These are phyloP conservation scores for Nannobrachium achirus DNA, from an alignment of 2,113 vertebrate genomes.

Conservation along the genomic window DNA sequence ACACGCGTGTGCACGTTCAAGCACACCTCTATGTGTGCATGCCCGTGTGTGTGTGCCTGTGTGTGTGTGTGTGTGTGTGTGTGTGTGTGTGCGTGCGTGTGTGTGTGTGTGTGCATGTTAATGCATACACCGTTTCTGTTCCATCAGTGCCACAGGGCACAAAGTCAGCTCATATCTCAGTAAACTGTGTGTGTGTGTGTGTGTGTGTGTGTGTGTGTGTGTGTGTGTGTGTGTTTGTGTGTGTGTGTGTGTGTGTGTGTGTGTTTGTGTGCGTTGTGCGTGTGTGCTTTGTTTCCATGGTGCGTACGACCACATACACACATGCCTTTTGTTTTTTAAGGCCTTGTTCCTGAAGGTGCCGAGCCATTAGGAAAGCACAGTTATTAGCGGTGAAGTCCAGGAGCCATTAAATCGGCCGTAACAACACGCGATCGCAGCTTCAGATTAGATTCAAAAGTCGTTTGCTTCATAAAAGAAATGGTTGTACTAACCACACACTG, in stretches of 20 bases:
- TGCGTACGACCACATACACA: slow-evolving; percentile 1
- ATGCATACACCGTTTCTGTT: slow-evolving; percentile 10
- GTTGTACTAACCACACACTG: slow-evolving; percentile 7
- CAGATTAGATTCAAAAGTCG: slow-evolving; percentile 24
- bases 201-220: not conserved
- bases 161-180: slow-evolving; percentile 14
- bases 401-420: slow-evolving; percentile 30
- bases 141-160: slow-evolving; percentile 13
- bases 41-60: not conserved
- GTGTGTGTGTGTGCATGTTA: not conserved
- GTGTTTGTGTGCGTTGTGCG: not conserved
- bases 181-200: not conserved
- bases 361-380: slow-evolving; percentile 8
- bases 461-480: slow-evolving; percentile 3
- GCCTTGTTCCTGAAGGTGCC: slow-evolving; percentile 1
- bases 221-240: not conserved
- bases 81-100: slow-evolving; percentile 14
- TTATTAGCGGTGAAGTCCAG: slow-evolving; percentile 13
- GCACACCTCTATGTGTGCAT: too few relatives aligned
- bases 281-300: not conserved
- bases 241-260: not conserved
- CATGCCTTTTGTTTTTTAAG: not conserved
- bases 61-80: not conserved
- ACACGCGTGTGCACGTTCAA: too few relatives aligned
- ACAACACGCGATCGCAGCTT: slow-evolving; percentile 19